Evolutionary conservation across 2,888 invertebrate genomes (phyloP), one percentile per base, ranked within the genome.

Genomic region (Plagiodera versicolora): DNA sequence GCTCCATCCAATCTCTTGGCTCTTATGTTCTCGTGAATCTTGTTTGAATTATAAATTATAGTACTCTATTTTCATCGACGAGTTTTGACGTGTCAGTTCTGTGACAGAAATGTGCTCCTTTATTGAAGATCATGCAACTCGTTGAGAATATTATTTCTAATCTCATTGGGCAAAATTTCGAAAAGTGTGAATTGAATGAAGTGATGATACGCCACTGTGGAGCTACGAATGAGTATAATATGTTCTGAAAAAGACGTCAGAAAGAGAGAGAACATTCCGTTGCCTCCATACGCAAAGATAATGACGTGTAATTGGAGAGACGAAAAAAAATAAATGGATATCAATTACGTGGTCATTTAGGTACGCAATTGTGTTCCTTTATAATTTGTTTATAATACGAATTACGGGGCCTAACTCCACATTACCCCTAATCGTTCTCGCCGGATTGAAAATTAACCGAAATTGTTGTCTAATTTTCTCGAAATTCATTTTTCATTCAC

Each of bases 261-360:
- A 58, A 30, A 49, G 51, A 56, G 62, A 65, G 35, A 46, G 56
- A 58, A 50, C 28, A 47, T 47, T 58, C 48, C 54, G 50, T 53
- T 59, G 53, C 59, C 53, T 49, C 51, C 53, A 54, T 30, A 30
- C 53, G 61, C 57, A 55, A 55, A 57, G 28, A 57, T 70, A 68
- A 70, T 70, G 65, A 64, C 58, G 24, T 39, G 66, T 66, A 68
- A 69, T 67, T 69, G 65, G 65, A 64, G 66, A 62, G 67, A 67
- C 66, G 14, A 39, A 61, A 64, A 68, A 67, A 66, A 74, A 74
- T 74, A 72, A 74, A 71, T 73, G 74, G 71, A 73, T 72, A 74
- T 74, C 74, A 74, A 73, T 73, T 73, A 75, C 70, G 68, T 67
- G 72, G 69, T 69, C 72, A 69, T 73, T 75, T 74, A 73, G 74